phyloP scores from a whole-genome alignment of 2,888 invertebrate species.

The Nysson spinosus region DNA sequence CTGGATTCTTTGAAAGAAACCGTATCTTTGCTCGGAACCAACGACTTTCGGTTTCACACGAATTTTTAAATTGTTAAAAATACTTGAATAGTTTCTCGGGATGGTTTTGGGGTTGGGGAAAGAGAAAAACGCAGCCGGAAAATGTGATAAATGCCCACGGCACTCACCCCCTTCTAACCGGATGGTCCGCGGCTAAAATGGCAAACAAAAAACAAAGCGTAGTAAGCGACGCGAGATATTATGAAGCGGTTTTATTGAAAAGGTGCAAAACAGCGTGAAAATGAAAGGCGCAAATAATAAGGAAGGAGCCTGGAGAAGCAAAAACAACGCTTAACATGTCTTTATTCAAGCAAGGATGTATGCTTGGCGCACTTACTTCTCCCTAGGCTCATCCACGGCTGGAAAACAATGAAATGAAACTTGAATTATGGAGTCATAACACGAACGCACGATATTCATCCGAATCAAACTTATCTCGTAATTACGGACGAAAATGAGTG shows the following conservation, averaged over 20 bases:
- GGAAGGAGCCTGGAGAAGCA: slow-evolving; percentile 65
- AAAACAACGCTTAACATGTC: slow-evolving; percentile 48
- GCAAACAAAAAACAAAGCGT: slow-evolving; percentile 60
- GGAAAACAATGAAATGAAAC: slow-evolving; percentile 78
- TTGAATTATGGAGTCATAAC: slow-evolving; percentile 1
- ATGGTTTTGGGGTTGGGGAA: background rate
- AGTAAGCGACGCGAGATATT: slow-evolving; percentile 39
- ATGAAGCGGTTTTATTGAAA: background rate
- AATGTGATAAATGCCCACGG: slow-evolving; percentile 52
- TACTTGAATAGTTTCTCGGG: background rate
- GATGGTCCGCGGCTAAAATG: slow-evolving; percentile 73
- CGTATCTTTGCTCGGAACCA: no score
- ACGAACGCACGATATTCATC: background rate
- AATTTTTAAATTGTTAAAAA: background rate
- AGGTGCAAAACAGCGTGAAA: background rate
- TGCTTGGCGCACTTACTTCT: slow-evolving; percentile 92
- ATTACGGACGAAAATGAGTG: no score
- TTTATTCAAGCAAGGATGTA: slow-evolving; percentile 29
- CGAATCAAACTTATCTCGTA: no score
- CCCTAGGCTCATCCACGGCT: slow-evolving; percentile 97
- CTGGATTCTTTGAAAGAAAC: no score
- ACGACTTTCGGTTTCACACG: no score
- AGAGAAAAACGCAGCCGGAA: background rate
- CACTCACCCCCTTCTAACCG: slow-evolving; percentile 60
- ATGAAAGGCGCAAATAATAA: slow-evolving; percentile 3